Base-by-base conservation (phyloP, 2,888 invertebrate species). In the Tuta absoluta region DNA sequence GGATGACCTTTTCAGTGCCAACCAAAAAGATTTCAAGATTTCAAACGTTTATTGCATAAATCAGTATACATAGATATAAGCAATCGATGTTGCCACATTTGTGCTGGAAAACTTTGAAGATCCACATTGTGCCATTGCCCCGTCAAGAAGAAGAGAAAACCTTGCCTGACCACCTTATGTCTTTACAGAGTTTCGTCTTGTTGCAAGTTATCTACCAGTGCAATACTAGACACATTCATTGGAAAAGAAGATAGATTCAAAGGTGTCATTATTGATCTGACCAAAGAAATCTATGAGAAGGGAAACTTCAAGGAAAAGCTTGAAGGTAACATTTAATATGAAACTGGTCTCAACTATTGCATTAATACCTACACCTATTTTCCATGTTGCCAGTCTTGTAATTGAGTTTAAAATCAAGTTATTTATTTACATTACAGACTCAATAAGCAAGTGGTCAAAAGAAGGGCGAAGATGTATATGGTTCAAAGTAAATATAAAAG, bases 401-500 rank as follows among this genome's bases (percentile, higher is more conserved):
- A 12, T 2, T 41, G 17, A 17, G 3, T 45, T n/a, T 7, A n/a
- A 17, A 14, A 41, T 12, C 38, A 11, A 38, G 38, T 38, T 21
- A 49, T 12, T 57, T 41, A 23, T 41, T 19, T 10, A 23, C 11
- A 23, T 62, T 92, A 57, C 80, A 97, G 97, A 93, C 74, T 96
- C 97, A 0, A 80, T 97, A 60, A 82, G 89, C 33, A 85, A 87
- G 71, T 97, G 97, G 97, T 86, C 69, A n/a, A 78, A 84, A 17
- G 92, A 93, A 67, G 93, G 93, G 33, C 93, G 92, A 70, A 92
- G 95, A 68, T 95, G 95, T 58, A 93, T 97, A 73, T 98, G 97
- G 97, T 97, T 97, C 79, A 94, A 94, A 78, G 94, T 97, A 0
- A 88, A 93, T 74, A 92, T 95, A 62, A 85, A 93, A 58, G 93